Evolutionary conservation across 2,797 vertebrate genomes (phyloP).

Genomic region (Parambassis ranga): DNA sequence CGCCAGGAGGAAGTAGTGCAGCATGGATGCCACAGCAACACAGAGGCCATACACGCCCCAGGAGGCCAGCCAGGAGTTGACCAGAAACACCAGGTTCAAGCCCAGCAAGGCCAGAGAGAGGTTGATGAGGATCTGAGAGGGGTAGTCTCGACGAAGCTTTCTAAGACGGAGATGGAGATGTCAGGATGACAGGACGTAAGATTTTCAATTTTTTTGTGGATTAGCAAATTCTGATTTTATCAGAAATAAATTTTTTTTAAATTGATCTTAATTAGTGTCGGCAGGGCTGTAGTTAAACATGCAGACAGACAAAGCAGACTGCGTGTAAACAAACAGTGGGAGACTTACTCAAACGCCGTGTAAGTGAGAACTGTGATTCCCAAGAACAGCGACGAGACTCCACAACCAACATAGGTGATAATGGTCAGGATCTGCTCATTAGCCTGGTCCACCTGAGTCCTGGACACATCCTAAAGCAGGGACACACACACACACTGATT

Average conservation of each 20-base stretch:
- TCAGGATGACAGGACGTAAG: background rate
- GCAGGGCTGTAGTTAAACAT: background rate
- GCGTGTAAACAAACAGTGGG: background rate
- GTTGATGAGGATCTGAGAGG: constrained; percentile 91
- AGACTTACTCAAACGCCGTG: constrained; percentile 86
- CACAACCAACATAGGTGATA: constrained; percentile 87
- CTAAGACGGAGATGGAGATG: constrained; percentile 44
- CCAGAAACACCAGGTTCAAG: constrained; percentile 86
- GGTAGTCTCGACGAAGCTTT: constrained; percentile 86
- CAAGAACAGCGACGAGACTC: constrained; percentile 88
- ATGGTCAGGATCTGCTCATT: constrained; percentile 83
- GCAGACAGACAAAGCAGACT: background rate
- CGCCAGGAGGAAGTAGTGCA: constrained; percentile 90
- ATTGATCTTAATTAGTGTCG: background rate
- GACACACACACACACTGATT: background rate
- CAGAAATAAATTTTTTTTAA: background rate
- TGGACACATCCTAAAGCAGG: constrained; percentile 87
- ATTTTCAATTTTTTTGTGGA: background rate
- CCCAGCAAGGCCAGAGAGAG: constrained; percentile 85
- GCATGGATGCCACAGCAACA: constrained; percentile 66
- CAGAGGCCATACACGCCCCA: constrained; percentile 80
- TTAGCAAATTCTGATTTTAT: background rate
- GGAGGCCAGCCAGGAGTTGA: constrained; percentile 86
- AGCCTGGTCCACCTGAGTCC: constrained; percentile 63
- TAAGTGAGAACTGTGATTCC: constrained; percentile 86